A percentile compares a stretch with the other conserved stretches of the same genome.
These are phyloP conservation scores for Microdon myrmicae DNA, from an alignment of 2,888 invertebrate species.

Conservation along the genomic window DNA sequence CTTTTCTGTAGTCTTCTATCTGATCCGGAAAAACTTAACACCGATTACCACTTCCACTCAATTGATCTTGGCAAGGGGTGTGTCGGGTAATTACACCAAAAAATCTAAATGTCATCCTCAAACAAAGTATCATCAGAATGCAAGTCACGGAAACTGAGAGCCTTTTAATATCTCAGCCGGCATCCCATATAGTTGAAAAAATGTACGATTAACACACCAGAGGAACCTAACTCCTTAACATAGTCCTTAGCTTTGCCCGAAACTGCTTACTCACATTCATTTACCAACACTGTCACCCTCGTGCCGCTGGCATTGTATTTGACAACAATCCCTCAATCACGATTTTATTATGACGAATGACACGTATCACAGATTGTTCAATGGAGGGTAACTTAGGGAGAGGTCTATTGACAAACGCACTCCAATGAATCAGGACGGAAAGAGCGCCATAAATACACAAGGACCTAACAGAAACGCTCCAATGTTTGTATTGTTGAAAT, in stretches of 20 bases:
- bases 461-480: not conserved
- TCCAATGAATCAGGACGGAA: not conserved
- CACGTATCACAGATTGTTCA: slow-evolving; percentile 18
- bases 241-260: slow-evolving; percentile 5
- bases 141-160: slow-evolving; percentile 39
- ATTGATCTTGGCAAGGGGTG: slow-evolving; percentile 4
- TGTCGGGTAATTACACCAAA: slow-evolving; percentile 22
- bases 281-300: slow-evolving; percentile 7
- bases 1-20: too few relatives aligned
- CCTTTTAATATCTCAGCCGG: slow-evolving; percentile 17
- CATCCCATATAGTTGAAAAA: slow-evolving; percentile 2
- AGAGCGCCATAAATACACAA: too few relatives aligned
- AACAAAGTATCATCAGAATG: slow-evolving; percentile 23
- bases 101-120: slow-evolving; percentile 27
- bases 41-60: slow-evolving; percentile 14
- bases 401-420: slow-evolving; percentile 10
- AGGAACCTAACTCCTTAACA: slow-evolving; percentile 8
- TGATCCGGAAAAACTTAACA: too few relatives aligned
- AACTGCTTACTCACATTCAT: slow-evolving; percentile 28
- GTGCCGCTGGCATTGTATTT: slow-evolving; percentile 9
- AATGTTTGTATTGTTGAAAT: slow-evolving; percentile 19
- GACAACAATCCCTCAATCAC: slow-evolving; percentile 24
- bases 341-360: slow-evolving; percentile 31
- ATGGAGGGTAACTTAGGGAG: not conserved
- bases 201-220: slow-evolving; percentile 16